phyloP scores from a whole-genome alignment of 2,113 vertebrate species.

The Rhagologus leucostigma region DNA sequence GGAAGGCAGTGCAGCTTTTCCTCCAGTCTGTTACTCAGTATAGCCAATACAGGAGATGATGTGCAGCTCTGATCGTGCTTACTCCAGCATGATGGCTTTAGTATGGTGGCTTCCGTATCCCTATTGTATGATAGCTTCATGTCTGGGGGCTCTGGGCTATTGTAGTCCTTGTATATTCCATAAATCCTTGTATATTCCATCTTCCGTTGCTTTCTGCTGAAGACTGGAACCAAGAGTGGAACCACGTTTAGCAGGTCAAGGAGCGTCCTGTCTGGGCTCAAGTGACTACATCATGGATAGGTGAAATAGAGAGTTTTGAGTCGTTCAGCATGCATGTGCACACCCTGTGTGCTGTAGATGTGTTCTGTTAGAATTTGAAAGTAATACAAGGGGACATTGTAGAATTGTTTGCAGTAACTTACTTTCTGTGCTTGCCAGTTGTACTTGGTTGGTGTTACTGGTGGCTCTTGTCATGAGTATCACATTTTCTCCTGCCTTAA shows the following conservation, averaged over 20 bases:
- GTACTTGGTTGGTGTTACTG: neutral
- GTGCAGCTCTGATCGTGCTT: neutral
- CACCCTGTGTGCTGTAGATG: neutral
- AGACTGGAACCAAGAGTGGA: neutral
- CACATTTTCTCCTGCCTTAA: neutral
- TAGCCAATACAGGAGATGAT: neutral
- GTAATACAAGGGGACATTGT: neutral
- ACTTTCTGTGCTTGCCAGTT: neutral
- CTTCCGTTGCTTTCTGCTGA: neutral
- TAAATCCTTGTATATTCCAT: neutral
- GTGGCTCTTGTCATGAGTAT: neutral
- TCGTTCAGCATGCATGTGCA: neutral
- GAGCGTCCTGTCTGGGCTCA: neutral
- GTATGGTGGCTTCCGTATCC: neutral
- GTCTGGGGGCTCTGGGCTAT: neutral
- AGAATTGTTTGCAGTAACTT: neutral
- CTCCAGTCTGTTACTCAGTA: rapidly evolving
- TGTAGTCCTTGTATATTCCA: neutral
- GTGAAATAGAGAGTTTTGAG: neutral
- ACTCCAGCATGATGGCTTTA: neutral
- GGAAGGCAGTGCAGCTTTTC: neutral
- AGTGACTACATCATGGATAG: too few species aligned
- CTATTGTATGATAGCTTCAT: neutral
- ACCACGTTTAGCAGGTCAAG: neutral
- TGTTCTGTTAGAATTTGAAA: neutral